Evolutionary conservation across 2,888 invertebrate genomes (phyloP).

Genomic region (Esperia sulphurella): DNA sequence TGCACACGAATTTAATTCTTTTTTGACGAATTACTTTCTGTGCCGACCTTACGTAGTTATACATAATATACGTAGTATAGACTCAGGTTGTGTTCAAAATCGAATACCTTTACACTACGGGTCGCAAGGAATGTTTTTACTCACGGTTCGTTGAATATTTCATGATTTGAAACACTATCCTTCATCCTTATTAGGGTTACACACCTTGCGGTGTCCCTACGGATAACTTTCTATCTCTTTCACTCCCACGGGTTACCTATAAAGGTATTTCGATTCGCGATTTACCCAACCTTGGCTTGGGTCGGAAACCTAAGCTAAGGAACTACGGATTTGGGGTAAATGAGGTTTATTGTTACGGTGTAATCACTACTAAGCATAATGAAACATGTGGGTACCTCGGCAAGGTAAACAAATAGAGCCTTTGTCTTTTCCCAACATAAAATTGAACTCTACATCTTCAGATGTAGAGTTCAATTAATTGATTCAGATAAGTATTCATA

Average conservation of each 20-base stretch:
- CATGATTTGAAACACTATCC: background rate
- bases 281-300: background rate
- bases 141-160: constrained; percentile 1
- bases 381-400: no score
- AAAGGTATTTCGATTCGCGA: background rate
- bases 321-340: background rate
- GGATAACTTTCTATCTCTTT: background rate
- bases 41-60: no score
- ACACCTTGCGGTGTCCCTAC: background rate
- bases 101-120: background rate
- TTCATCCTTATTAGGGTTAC: constrained; percentile 1
- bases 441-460: no score
- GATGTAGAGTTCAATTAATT: no score
- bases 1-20: no score
- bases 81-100: background rate
- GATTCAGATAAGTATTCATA: no score
- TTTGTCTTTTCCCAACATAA: no score
- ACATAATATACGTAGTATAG: no score
- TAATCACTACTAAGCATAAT: background rate
- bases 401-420: no score
- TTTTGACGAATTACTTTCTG: no score
- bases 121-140: background rate
- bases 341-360: background rate
- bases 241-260: background rate
- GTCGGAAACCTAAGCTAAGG: background rate